Percentiles rank a stretch among this genome's conserved stretches.
phyloP scores from a whole-genome alignment of 2,113 vertebrate species.

The Machaerirhynchus nigripectus region DNA sequence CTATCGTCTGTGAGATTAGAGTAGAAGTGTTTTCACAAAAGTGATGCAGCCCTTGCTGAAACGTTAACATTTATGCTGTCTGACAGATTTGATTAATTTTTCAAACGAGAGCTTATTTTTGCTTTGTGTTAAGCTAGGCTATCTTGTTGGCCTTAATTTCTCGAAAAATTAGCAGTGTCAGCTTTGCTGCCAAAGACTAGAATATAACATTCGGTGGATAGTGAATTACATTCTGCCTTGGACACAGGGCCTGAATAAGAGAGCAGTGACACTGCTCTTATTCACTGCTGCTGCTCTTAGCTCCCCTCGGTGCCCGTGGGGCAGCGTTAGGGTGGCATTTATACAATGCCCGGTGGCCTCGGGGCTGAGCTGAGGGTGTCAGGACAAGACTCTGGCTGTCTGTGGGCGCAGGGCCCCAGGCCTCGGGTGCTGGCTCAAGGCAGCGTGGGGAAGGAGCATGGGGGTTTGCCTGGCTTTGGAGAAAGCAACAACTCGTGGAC shows the following conservation, averaged over 20 bases:
- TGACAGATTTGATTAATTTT: neutral
- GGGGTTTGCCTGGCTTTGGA: neutral
- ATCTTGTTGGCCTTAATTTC: neutral
- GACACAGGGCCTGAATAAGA: neutral
- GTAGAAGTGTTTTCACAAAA: neutral
- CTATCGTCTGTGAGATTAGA: neutral
- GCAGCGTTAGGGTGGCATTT: accelerated
- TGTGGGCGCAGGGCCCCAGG: accelerated
- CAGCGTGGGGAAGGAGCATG: accelerated
- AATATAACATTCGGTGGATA: neutral
- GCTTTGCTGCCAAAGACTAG: neutral
- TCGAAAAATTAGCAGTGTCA: neutral
- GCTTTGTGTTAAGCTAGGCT: neutral
- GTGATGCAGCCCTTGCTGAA: neutral
- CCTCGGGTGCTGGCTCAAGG: neutral
- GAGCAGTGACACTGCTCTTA: neutral
- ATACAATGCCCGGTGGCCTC: accelerated
- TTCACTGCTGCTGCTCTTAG: accelerated
- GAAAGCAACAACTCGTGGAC: accelerated
- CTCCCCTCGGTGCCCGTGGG: accelerated
- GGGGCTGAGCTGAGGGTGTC: neutral
- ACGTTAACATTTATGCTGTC: neutral
- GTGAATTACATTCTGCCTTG: neutral
- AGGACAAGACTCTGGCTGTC: neutral
- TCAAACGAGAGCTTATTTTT: neutral